A percentile compares a stretch with the other conserved stretches of the same genome.
Conservation (phyloP, 2,113 vertebrate species). For the Esox niger region DNA sequence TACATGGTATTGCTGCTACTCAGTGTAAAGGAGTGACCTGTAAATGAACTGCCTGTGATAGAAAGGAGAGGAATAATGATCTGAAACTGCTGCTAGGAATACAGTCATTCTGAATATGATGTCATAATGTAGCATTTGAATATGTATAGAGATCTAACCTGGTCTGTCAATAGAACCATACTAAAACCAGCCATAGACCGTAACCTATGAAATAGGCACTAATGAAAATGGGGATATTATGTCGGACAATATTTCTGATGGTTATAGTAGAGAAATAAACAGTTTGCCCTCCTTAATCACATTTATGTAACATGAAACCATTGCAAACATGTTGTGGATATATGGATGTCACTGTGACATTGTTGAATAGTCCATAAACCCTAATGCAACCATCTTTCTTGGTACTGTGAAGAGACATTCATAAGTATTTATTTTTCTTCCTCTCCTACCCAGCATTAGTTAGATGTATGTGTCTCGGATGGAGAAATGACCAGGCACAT, state of each 20-base stretch:
- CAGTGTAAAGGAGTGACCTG: too few species aligned
- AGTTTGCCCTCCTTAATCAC: conserved; percentile 34
- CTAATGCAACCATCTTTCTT: conserved; percentile 59
- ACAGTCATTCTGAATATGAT: neutral
- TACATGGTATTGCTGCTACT: too few species aligned
- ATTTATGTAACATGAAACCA: conserved; percentile 45
- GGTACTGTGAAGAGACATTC: conserved; percentile 58
- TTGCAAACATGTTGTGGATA: conserved; percentile 18
- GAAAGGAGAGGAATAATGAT: neutral
- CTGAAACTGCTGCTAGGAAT: neutral
- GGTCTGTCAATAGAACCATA: conserved; percentile 41
- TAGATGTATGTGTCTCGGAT: conserved; percentile 36
- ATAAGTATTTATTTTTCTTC: conserved; percentile 50
- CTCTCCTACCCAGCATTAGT: neutral
- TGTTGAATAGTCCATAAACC: conserved; percentile 60
- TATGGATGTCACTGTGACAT: conserved; percentile 26
- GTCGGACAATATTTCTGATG: conserved; percentile 25
- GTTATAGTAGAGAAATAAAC: conserved; percentile 46
- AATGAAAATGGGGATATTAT: conserved; percentile 39
- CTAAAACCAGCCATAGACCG: conserved; percentile 35
- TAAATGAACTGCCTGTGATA: neutral
- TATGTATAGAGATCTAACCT: conserved; percentile 21
- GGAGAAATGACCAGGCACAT: conserved; percentile 49
- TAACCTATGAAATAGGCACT: conserved; percentile 34
- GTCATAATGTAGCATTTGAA: neutral